Evolutionary conservation across 2,888 invertebrate genomes (phyloP).

Genomic region (Hemaris fuciformis): DNA sequence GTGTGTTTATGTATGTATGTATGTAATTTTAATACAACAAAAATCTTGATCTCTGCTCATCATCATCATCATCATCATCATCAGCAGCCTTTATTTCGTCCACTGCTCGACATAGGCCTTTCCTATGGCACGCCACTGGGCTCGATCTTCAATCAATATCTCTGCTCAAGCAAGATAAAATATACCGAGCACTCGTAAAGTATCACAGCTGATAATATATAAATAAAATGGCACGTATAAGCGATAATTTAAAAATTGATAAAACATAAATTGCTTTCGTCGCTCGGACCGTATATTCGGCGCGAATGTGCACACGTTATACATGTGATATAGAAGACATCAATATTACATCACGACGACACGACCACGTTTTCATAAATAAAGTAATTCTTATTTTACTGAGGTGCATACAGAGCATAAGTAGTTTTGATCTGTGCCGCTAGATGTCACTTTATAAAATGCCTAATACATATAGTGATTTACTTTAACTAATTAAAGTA

Average conservation of each 20-base stretch:
- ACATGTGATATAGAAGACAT: not conserved
- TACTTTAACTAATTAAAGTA: too few species aligned
- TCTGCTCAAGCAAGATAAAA: not conserved
- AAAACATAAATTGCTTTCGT: conserved; percentile 16
- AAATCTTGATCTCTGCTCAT: too few species aligned
- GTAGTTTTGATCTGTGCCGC: not conserved
- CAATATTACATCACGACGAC: not conserved
- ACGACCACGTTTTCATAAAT: not conserved
- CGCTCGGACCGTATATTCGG: conserved; percentile 17
- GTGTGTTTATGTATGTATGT: too few species aligned
- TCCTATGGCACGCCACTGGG: too few species aligned
- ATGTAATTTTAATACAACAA: too few species aligned
- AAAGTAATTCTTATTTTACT: not conserved
- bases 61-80: too few species aligned
- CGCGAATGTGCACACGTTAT: conserved; percentile 16
- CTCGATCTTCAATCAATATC: too few species aligned
- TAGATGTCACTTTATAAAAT: not conserved
- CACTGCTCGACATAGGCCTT: too few species aligned
- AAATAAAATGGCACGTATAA: not conserved
- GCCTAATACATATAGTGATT: not conserved
- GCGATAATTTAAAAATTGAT: conserved; percentile 4
- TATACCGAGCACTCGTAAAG: too few species aligned
- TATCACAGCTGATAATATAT: not conserved
- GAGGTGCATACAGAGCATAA: not conserved
- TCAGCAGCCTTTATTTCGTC: too few species aligned